Conservation (phyloP, 2,797 vertebrate species). For the Hylomyscus alleni region DNA sequence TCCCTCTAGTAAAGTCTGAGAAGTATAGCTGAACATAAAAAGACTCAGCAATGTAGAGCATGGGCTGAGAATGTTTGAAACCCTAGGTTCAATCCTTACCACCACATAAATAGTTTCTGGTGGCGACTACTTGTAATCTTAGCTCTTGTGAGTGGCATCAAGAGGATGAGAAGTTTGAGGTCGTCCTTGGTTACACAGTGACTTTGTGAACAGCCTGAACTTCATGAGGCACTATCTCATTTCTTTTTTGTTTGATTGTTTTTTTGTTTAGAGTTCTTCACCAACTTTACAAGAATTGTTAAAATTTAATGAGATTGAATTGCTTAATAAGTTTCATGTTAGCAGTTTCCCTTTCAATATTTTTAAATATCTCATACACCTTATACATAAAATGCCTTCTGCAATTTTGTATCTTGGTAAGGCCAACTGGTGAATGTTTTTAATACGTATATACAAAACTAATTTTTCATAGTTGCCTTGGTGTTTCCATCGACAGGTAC, state of each 20-base stretch:
- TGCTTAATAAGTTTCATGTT: not conserved
- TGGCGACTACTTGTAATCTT: not conserved
- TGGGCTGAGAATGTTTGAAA: not conserved
- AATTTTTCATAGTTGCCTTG: not conserved
- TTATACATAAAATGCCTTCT: not conserved
- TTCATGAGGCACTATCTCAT: not conserved
- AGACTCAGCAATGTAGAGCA: not conserved
- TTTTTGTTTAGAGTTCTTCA: not conserved
- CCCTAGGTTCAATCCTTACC: not conserved
- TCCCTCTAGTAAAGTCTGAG: not conserved
- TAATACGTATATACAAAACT: too few relatives aligned
- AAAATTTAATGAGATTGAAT: not conserved
- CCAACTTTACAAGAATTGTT: constrained; percentile 25
- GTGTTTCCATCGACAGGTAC: not conserved
- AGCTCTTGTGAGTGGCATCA: not conserved
- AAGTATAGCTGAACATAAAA: not conserved
- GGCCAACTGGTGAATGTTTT: not conserved
- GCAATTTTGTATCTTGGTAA: not conserved
- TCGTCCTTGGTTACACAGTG: not conserved
- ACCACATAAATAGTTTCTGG: not conserved
- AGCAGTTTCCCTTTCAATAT: not conserved
- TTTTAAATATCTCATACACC: not conserved
- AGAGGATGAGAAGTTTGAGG: not conserved
- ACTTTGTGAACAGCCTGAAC: not conserved
- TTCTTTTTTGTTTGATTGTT: not conserved